Percentiles rank a stretch among this genome's conserved stretches.
These are phyloP conservation scores for Rhineura floridana DNA, from an alignment of 2,113 vertebrate species.

Conservation along the genomic window DNA sequence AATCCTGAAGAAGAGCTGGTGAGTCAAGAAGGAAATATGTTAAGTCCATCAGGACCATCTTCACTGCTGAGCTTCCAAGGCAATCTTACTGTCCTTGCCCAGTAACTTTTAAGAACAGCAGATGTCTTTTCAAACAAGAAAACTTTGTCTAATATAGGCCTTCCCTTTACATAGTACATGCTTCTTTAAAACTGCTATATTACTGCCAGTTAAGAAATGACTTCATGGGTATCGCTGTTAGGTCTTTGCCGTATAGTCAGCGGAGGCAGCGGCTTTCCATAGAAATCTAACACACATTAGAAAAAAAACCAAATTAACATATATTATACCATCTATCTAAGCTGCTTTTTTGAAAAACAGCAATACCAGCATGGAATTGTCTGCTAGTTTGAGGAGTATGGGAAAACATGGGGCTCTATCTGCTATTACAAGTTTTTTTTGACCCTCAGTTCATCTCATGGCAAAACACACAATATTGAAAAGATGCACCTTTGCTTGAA, in stretches of 20 bases:
- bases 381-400: constrained; percentile 10
- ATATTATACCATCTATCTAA: neutral
- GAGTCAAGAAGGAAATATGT: constrained; percentile 32
- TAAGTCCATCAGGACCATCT: neutral
- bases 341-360: neutral
- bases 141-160: neutral
- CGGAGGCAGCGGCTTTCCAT: constrained; percentile 77
- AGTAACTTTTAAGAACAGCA: neutral
- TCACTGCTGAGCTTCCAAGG: constrained; percentile 13
- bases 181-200: neutral
- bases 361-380: neutral
- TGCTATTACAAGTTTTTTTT: neutral
- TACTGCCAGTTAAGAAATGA: constrained; percentile 67
- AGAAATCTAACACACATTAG: constrained; percentile 74
- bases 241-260: constrained; percentile 74
- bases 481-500: neutral
- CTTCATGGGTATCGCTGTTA: constrained; percentile 75
- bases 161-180: neutral
- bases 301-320: constrained; percentile 46
- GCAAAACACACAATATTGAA: neutral
- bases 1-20: constrained; percentile 59
- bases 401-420: neutral
- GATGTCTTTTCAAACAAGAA: constrained; percentile 26
- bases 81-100: constrained; percentile 16
- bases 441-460: neutral